Percentiles rank a stretch among this genome's conserved stretches.
Evolutionary conservation across 2,113 vertebrate species (phyloP).

Genomic region (Callithrix jacchus): DNA sequence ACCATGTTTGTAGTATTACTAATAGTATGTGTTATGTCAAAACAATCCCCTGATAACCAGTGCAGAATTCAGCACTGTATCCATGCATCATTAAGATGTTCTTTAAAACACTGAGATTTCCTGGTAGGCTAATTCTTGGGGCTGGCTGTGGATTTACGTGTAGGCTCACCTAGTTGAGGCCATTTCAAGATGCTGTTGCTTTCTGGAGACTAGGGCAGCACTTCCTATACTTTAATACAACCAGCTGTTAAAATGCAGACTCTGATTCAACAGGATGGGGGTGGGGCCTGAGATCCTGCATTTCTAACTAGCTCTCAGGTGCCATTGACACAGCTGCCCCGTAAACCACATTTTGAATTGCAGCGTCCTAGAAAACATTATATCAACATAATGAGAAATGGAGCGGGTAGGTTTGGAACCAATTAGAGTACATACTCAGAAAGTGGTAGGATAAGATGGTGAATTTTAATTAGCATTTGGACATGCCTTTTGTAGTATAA

Average conservation of each 20-base stretch:
- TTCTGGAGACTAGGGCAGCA: neutral
- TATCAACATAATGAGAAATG: neutral
- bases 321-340: rapidly evolving
- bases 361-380: neutral
- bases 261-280: neutral
- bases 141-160: neutral
- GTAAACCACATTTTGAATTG: neutral
- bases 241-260: neutral
- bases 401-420: neutral
- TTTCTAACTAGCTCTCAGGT: neutral
- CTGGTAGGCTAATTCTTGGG: neutral
- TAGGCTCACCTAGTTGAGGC: neutral
- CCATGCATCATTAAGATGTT: neutral
- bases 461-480: neutral
- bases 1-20: neutral
- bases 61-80: neutral
- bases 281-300: neutral
- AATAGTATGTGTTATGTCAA: neutral
- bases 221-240: neutral
- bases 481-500: neutral
- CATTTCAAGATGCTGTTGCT: neutral
- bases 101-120: neutral
- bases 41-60: neutral
- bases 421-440: neutral
- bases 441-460: neutral